Evolutionary conservation across 2,888 invertebrate species (phyloP), one percentile per base, ranked within the genome.

Genomic region (Watsonalla binaria): DNA sequence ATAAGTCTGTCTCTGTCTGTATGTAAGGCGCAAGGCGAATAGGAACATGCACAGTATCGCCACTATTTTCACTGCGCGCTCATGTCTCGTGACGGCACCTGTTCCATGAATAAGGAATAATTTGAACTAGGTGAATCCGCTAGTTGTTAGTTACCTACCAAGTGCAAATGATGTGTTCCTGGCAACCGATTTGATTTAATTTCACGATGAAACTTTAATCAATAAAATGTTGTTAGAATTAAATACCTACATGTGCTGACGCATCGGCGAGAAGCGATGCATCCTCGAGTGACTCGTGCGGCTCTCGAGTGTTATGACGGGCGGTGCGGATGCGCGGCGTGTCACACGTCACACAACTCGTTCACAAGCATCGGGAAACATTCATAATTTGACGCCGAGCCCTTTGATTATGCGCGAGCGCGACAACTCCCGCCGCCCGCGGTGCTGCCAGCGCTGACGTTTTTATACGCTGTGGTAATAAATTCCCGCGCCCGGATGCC

Each of bases 291-390:
- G 59, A 55, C 62, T 55, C 64, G 72, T 67, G 65, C 79, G 74
- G 74, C 75, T 76, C 76, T 70, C 67, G 8, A 15, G 49, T 70
- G 72, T 72, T 70, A 72, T 67, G 71, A 67, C 62, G 61, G 53
- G 46, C 52, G 73, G 78, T 66, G 77, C 86, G 86, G 87, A 87
- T 83, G 83, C 81, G 74, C 52, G 57, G 60, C 82, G 55, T 85
- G 87, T 86, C 88, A 75, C 63, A 65, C 72, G 86, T 84, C 86
- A 76, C 71, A 84, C 84, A 78, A 84, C 82, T 86, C 85, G 80
- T 78, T 84, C 86, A 83, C 87, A 83, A 84, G 82, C 81, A 83
- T 84, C 82, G 81, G 82, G 83, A 84, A 76, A 83, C 83, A 83
- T 84, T 84, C 83, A 83, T 87, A 84, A 85, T 80, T 83, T 82